Conservation (phyloP, 2,113 vertebrate genomes). For the Alethe diademata region DNA sequence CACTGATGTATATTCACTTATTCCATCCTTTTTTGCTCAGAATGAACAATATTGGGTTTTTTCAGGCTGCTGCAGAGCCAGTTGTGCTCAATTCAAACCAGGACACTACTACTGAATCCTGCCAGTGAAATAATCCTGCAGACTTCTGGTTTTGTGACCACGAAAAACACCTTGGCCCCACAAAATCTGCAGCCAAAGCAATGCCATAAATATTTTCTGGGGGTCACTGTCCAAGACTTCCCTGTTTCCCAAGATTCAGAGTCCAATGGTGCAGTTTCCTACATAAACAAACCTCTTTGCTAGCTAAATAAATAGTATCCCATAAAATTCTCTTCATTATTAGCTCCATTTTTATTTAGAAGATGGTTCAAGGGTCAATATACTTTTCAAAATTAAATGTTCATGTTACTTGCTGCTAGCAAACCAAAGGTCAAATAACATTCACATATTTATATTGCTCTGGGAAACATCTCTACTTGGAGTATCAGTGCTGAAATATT, state of each 20-base stretch:
- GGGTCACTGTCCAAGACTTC: background rate
- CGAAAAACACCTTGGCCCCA: background rate
- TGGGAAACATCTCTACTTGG: background rate
- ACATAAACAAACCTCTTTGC: background rate
- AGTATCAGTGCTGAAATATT: background rate
- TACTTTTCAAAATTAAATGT: background rate
- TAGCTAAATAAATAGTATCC: background rate
- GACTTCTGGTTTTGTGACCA: background rate
- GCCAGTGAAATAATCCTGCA: background rate
- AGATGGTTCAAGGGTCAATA: background rate
- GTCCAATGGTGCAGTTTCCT: background rate
- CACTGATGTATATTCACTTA: rapidly evolving
- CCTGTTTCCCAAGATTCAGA: background rate
- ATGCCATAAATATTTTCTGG: background rate
- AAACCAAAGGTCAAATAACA: background rate
- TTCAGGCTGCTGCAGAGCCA: background rate
- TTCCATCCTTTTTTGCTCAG: background rate
- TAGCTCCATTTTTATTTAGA: background rate
- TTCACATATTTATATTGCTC: background rate
- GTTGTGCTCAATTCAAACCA: background rate
- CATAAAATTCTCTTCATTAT: background rate
- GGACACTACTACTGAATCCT: background rate
- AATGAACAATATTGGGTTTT: background rate
- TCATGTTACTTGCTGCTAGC: background rate
- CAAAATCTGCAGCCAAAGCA: background rate